These are phyloP conservation scores for Lordiphosa andalusiaca DNA, from an alignment of 2,888 invertebrate species.

Conservation along the genomic window DNA sequence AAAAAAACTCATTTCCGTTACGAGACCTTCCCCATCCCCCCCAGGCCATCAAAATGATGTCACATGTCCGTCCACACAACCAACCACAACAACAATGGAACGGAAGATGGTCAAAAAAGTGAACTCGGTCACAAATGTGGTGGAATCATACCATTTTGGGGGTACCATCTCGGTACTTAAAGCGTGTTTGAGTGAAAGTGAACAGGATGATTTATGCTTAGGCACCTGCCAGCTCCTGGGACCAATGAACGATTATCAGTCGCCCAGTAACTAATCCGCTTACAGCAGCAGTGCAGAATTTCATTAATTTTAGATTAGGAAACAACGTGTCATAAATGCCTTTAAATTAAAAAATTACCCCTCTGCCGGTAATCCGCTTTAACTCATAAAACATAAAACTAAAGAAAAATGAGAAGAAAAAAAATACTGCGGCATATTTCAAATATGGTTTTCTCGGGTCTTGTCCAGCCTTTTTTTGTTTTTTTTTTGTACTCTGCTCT, in stretches of 20 bases:
- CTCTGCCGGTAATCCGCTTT: slow-evolving; percentile 62
- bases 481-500: background rate
- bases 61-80: slow-evolving; percentile 9
- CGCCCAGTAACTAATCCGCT: slow-evolving; percentile 40
- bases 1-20: slow-evolving; percentile 61
- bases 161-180: no score
- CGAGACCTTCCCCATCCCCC: slow-evolving; percentile 33
- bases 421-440: slow-evolving; percentile 41
- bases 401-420: slow-evolving; percentile 21
- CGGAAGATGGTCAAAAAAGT: slow-evolving; percentile 22
- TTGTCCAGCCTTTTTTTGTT: slow-evolving; percentile 1
- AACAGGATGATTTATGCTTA: slow-evolving; percentile 2
- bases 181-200: slow-evolving; percentile 22
- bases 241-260: slow-evolving; percentile 1
- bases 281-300: slow-evolving; percentile 28
- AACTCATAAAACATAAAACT: slow-evolving; percentile 47
- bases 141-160: no score
- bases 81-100: slow-evolving; percentile 24
- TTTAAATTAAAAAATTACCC: slow-evolving; percentile 37
- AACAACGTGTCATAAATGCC: slow-evolving; percentile 27
- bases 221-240: slow-evolving; percentile 7
- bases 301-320: slow-evolving; percentile 11
- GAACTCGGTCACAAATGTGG: slow-evolving; percentile 2
- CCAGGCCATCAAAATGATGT: slow-evolving; percentile 56
- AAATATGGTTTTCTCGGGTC: slow-evolving; percentile 26